Conservation (phyloP, 2,113 vertebrate species). For the Pelodiscus sinensis region DNA sequence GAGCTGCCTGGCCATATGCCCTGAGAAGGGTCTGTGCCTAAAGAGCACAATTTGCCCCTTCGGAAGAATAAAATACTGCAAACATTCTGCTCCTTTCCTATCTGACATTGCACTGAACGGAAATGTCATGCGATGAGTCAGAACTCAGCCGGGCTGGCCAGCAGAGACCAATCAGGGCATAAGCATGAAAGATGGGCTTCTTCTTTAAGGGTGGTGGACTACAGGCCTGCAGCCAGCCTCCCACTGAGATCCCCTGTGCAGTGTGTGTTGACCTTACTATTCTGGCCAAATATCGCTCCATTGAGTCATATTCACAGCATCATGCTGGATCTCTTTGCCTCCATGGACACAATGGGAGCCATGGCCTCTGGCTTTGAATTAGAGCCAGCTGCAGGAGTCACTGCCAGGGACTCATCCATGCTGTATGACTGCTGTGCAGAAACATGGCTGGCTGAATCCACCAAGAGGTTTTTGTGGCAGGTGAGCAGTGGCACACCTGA, state of each 20-base stretch:
- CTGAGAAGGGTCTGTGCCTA: not conserved
- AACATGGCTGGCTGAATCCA: not conserved
- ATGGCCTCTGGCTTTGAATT: not conserved
- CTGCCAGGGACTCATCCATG: not conserved
- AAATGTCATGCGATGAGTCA: not conserved
- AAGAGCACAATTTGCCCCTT: not conserved
- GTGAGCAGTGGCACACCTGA: fast-evolving
- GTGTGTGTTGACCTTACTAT: not conserved
- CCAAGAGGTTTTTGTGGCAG: not conserved
- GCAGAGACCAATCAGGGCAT: not conserved
- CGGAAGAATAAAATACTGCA: not conserved
- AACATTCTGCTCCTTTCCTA: not conserved
- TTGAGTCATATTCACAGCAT: not conserved
- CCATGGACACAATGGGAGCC: not conserved
- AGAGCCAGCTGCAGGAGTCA: not conserved
- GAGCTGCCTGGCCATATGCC: not conserved
- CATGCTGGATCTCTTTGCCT: not conserved
- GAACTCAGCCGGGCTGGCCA: not conserved
- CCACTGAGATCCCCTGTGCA: not conserved
- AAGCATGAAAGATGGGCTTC: not conserved
- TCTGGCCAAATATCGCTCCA: fast-evolving
- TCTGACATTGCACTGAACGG: not conserved
- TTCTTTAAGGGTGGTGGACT: not conserved
- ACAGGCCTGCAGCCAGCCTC: not conserved
- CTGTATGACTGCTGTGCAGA: not conserved